Conservation (phyloP, 2,797 vertebrate species). For the Intellagama lesueurii region DNA sequence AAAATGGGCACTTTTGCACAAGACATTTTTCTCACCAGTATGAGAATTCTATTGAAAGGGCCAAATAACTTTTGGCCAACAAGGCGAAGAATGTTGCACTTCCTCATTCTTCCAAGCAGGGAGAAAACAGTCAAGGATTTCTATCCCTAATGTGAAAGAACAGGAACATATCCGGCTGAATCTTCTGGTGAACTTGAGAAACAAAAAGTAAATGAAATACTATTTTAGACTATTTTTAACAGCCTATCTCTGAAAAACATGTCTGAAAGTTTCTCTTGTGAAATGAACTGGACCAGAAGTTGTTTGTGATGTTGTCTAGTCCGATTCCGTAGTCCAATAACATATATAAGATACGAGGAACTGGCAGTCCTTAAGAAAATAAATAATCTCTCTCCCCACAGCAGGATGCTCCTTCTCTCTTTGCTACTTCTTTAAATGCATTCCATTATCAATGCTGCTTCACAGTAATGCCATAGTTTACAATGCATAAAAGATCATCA, state of each 20-base stretch:
- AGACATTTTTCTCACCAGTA: too few relatives aligned
- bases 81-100: too few relatives aligned
- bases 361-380: background rate
- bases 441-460: background rate
- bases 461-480: background rate
- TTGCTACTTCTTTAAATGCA: background rate
- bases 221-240: background rate
- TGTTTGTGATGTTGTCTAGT: background rate
- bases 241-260: background rate
- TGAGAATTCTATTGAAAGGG: too few relatives aligned
- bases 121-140: too few relatives aligned
- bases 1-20: too few relatives aligned
- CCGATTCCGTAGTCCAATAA: background rate
- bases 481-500: background rate
- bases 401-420: background rate
- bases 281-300: background rate
- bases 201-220: background rate
- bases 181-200: background rate
- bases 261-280: background rate
- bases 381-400: background rate
- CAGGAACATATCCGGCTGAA: too few relatives aligned
- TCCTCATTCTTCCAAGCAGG: too few relatives aligned
- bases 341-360: too few relatives aligned
- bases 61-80: too few relatives aligned
- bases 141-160: background rate